A percentile compares a stretch with the other conserved stretches of the same genome.
phyloP scores from a whole-genome alignment of 2,113 vertebrate species.

The Nyctibius bracteatus region DNA sequence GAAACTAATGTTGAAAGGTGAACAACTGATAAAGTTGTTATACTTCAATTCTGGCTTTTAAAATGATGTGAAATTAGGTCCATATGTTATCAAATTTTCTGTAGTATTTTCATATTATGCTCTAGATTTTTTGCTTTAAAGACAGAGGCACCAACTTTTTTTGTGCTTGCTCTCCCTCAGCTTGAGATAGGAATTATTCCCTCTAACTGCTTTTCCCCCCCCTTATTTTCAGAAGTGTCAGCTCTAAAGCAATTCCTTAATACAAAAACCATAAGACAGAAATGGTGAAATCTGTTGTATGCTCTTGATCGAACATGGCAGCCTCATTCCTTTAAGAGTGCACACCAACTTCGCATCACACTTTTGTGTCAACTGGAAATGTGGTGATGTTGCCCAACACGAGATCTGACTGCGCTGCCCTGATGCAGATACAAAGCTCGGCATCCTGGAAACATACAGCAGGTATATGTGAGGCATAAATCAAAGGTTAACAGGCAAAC shows the following conservation, averaged over 20 bases:
- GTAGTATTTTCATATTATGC: background rate
- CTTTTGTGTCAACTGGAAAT: background rate
- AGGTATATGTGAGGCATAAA: fast-evolving
- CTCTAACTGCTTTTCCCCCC: background rate
- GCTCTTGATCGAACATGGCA: background rate
- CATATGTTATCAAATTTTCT: background rate
- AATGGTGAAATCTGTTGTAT: background rate
- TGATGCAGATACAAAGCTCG: background rate
- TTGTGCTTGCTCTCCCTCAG: background rate
- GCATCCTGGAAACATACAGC: background rate
- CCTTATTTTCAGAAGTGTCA: background rate
- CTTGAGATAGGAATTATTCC: background rate
- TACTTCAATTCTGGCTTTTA: background rate
- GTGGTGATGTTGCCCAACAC: background rate
- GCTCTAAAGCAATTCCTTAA: background rate
- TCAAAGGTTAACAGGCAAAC: background rate
- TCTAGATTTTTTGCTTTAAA: background rate
- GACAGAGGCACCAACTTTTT: background rate
- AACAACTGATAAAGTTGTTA: background rate
- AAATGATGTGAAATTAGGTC: background rate
- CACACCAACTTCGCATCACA: background rate
- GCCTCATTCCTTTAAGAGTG: background rate
- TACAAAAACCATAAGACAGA: background rate
- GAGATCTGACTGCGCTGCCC: background rate
- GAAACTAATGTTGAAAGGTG: background rate